These are phyloP conservation scores for Beroe ovata DNA, from an alignment of 37 sponge, comb jelly and placozoan genomes.

Conservation along the genomic window DNA sequence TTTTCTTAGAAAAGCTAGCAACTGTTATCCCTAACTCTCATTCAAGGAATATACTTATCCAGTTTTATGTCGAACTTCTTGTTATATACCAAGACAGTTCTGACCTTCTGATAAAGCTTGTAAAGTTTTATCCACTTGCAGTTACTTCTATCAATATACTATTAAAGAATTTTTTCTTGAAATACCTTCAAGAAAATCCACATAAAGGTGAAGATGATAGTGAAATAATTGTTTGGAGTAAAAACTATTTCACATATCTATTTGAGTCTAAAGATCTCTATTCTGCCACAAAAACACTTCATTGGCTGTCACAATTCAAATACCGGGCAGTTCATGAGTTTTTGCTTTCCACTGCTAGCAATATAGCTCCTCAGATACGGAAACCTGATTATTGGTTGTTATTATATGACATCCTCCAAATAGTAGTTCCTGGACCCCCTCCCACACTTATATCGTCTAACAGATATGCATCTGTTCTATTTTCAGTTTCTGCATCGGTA, in stretches of 20 bases:
- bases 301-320: constrained; percentile 18
- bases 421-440: constrained; percentile 56
- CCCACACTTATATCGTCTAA: constrained; percentile 53
- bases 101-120: constrained; percentile 9
- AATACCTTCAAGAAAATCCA: not conserved
- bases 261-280: constrained; percentile 25
- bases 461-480: constrained; percentile 33
- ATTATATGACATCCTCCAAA: not conserved
- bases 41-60: constrained; percentile 6
- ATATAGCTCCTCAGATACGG: not conserved
- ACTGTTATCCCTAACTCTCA: constrained; percentile 43
- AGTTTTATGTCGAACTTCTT: constrained; percentile 24
- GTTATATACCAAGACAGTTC: constrained; percentile 18
- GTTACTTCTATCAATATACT: not conserved
- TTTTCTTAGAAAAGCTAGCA: constrained; percentile 24
- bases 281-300: not conserved
- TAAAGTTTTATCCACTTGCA: constrained; percentile 54
- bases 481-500: constrained; percentile 30
- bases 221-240: constrained; percentile 37
- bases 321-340: constrained; percentile 50
- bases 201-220: constrained; percentile 21
- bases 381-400: constrained; percentile 61
- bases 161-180: not conserved
- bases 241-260: not conserved
- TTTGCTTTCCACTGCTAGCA: constrained; percentile 16